Percentiles rank a stretch among this genome's conserved stretches.
Evolutionary conservation across 2,888 invertebrate species (phyloP).

Genomic region (Cryptocephalus primarius): DNA sequence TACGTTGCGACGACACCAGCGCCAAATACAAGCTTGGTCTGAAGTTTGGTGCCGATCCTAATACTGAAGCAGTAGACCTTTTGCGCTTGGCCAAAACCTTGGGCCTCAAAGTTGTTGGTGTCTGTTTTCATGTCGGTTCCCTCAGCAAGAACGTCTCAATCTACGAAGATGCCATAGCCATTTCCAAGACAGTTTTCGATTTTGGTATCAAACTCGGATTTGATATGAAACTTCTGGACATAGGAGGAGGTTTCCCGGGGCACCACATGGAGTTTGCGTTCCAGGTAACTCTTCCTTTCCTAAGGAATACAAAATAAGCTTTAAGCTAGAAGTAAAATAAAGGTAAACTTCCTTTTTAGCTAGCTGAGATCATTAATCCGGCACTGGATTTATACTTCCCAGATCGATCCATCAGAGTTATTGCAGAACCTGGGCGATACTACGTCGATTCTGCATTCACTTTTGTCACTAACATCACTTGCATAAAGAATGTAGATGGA

Average conservation of each 20-base stretch:
- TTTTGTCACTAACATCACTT: slow-evolving; percentile 3
- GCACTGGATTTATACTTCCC: slow-evolving; percentile 8
- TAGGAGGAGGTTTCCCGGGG: slow-evolving; percentile 13
- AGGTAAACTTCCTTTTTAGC: slow-evolving; percentile 4
- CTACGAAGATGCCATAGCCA: slow-evolving; percentile 8
- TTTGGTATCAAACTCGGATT: slow-evolving; percentile 7
- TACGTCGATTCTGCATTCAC: slow-evolving; percentile 10
- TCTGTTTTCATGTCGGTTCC: slow-evolving; percentile 14
- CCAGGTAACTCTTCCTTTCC: neutral
- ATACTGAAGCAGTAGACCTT: slow-evolving; percentile 5
- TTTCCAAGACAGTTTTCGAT: slow-evolving; percentile 10
- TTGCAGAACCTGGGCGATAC: slow-evolving; percentile 12
- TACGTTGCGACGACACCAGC: slow-evolving; percentile 8
- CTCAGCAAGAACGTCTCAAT: slow-evolving; percentile 3
- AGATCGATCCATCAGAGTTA: slow-evolving; percentile 4
- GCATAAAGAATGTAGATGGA: neutral
- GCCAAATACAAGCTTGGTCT: slow-evolving; percentile 7
- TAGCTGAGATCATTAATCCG: slow-evolving; percentile 5
- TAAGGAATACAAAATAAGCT: no score
- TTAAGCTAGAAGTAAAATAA: no score
- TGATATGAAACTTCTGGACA: slow-evolving; percentile 9
- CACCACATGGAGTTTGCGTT: neutral
- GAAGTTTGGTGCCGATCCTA: slow-evolving; percentile 11
- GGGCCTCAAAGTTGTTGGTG: slow-evolving; percentile 9
- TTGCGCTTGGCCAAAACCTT: slow-evolving; percentile 6